phyloP scores from a whole-genome alignment of 2,113 vertebrate genomes.

The Recurvirostra avosetta region DNA sequence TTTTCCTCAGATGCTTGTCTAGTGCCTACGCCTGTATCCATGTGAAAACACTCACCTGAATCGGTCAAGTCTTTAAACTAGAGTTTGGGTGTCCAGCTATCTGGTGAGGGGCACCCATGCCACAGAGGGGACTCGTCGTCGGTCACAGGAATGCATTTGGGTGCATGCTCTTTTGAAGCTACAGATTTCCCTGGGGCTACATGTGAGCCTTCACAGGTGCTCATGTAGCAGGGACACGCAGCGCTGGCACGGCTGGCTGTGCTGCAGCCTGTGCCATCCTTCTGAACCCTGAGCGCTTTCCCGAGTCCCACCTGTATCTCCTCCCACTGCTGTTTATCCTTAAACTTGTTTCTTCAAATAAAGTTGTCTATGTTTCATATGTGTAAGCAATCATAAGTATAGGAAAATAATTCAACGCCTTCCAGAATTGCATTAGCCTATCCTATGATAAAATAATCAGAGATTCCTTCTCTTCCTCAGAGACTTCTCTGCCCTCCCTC shows the following conservation, averaged over 20 bases:
- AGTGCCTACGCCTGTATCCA: accelerated
- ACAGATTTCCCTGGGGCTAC: not conserved
- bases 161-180: not conserved
- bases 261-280: not conserved
- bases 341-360: not conserved
- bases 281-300: not conserved
- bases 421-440: not conserved
- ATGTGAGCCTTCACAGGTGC: not conserved
- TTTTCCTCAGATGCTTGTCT: not conserved
- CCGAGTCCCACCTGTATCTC: not conserved
- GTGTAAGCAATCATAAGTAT: not conserved
- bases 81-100: not conserved
- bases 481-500: not conserved
- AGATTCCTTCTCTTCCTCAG: not conserved
- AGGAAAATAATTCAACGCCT: not conserved
- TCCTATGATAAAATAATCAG: not conserved
- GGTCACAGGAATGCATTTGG: not conserved
- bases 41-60: not conserved
- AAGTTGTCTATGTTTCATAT: not conserved
- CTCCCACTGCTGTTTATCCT: not conserved
- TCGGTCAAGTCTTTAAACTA: not conserved
- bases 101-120: not conserved
- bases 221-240: not conserved
- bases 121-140: accelerated
- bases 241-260: not conserved